A percentile compares a stretch with the other conserved stretches of the same genome.
Conservation (phyloP, 2,797 vertebrate genomes). For the Malurus splendens region DNA sequence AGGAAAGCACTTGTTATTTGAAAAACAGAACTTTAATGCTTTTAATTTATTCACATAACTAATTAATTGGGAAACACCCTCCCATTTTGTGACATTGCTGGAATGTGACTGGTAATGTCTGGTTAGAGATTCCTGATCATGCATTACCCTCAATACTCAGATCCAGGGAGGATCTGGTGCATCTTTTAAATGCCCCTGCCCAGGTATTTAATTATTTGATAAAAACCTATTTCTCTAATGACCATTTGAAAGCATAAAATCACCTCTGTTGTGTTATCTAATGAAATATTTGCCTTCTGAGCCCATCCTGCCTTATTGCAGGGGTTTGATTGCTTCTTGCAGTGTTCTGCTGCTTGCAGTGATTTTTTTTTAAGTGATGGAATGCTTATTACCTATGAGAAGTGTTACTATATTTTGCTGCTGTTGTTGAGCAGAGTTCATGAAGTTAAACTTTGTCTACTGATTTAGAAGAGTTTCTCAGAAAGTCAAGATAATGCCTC, state of each 20-base stretch:
- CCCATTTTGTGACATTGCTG: background rate
- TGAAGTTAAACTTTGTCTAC: constrained; percentile 3
- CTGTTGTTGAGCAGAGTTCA: constrained; percentile 13
- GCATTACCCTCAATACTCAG: background rate
- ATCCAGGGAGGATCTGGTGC: background rate
- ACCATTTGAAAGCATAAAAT: background rate
- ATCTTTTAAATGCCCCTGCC: background rate
- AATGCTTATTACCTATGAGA: background rate
- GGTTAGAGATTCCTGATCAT: background rate
- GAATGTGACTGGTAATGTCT: background rate
- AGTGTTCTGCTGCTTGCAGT: background rate
- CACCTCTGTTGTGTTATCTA: background rate
- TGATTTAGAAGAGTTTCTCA: background rate
- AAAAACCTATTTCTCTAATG: background rate
- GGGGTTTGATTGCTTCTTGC: background rate
- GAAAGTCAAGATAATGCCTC: background rate
- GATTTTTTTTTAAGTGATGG: background rate
- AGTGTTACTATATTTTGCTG: background rate
- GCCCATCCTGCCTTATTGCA: background rate
- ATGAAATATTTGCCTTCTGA: background rate
- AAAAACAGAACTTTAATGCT: background rate
- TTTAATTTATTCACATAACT: constrained; percentile 14
- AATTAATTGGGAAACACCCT: background rate
- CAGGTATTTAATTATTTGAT: background rate
- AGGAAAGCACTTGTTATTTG: background rate